Evolutionary conservation across 2,113 vertebrate species (phyloP).

Genomic region (Tretioscincus oriximinensis): DNA sequence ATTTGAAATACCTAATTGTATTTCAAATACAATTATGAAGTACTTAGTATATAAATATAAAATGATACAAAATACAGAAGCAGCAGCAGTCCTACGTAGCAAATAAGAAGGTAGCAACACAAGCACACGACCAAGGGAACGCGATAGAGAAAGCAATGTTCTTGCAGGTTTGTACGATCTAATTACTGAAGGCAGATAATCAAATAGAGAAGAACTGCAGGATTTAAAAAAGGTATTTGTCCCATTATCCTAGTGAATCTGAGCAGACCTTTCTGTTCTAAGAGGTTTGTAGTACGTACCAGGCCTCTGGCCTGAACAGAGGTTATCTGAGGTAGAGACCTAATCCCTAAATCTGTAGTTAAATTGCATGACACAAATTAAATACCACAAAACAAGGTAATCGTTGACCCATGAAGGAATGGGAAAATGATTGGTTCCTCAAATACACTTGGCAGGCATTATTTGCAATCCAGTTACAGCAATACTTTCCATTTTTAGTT

Average conservation of each 20-base stretch:
- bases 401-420: not conserved
- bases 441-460: not conserved
- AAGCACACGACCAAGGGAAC: too few species aligned
- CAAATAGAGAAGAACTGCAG: constrained; percentile 56
- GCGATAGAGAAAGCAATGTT: too few species aligned
- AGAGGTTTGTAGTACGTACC: constrained; percentile 41
- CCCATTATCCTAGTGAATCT: constrained; percentile 63
- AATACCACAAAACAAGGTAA: constrained; percentile 22
- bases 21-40: too few species aligned
- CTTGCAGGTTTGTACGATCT: constrained; percentile 58
- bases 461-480: not conserved
- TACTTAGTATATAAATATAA: too few species aligned
- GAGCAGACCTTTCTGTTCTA: constrained; percentile 62
- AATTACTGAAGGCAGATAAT: constrained; percentile 65
- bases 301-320: constrained; percentile 41
- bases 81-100: too few species aligned
- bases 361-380: not conserved
- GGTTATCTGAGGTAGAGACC: constrained; percentile 51
- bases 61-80: too few species aligned
- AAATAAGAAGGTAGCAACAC: too few species aligned
- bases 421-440: constrained; percentile 17
- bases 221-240: constrained; percentile 63
- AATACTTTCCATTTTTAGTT: not conserved
- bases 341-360: constrained; percentile 50
- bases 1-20: too few species aligned